Evolutionary conservation across 2,888 invertebrate genomes (phyloP), one percentile per base, ranked within the genome.

Genomic region (Cataglyphis cursor): DNA sequence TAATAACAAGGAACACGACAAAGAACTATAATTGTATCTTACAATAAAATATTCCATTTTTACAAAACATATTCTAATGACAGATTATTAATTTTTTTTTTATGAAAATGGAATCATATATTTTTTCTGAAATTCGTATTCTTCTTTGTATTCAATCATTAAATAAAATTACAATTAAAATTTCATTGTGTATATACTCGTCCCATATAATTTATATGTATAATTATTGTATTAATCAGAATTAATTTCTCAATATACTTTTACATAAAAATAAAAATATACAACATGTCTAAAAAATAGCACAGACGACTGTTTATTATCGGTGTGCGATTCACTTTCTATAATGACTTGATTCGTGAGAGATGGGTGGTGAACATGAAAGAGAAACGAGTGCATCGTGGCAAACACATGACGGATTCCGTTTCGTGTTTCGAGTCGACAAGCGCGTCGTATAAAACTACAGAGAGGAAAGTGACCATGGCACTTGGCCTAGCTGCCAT

Each of bases 381-480:
- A 81, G 24, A 59, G 57, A 66, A 81, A 64, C 18, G 41, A 48
- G 28, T 38, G 15, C 38, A 18, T 21, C 41, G 18, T 21, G 38
- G 10, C 48, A 21, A 21, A 61, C 21, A 35, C 28, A 35, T 12
- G 65, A 24, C 9, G 51, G 38, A 81, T 88, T 70, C 62, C 44
- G 54, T 78, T 82, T 75, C 78, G 81, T 82, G 21, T 86, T 83
- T 70, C 31, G 81, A 86, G 68, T 84, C 68, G 84, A 72, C 57
- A 76, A 80, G 24, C 31, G 80, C 76, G 86, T 86, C 86, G 87
- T 85, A 75, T 72, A 84, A 89, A 83, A 86, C 87, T 83, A 68
- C 84, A 83, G 74, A 74, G 85, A 90, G 88, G 89, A 91, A 91
- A 91, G 91, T 91, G 85, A 87, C 88, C 87, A 59, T 88, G 85